Evolutionary conservation across 2,797 vertebrate species (phyloP).

Genomic region (Pseudochaenichthys georgianus): DNA sequence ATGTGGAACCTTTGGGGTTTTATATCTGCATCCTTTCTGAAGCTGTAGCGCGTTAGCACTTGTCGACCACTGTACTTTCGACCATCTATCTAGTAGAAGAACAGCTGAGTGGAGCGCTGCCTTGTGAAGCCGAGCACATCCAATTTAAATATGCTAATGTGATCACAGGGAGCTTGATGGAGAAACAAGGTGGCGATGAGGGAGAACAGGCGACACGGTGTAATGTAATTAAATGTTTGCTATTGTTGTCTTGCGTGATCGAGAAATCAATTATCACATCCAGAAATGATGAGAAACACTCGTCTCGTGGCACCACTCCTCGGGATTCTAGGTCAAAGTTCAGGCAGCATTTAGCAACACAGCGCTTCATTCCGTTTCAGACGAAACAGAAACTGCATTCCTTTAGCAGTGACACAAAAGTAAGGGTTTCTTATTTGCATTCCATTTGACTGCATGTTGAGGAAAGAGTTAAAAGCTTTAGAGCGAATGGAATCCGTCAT

Average conservation of each 20-base stretch:
- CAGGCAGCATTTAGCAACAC: too few relatives aligned
- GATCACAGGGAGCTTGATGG: conserved; percentile 65
- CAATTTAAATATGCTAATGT: conserved; percentile 96
- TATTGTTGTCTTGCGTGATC: conserved; percentile 53
- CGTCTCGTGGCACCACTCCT: conserved; percentile 10
- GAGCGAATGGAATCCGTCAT: too few relatives aligned
- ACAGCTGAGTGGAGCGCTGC: conserved; percentile 3
- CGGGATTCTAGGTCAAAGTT: background rate
- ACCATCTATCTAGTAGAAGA: background rate
- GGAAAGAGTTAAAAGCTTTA: too few relatives aligned
- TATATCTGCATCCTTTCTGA: too few relatives aligned
- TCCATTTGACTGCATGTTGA: too few relatives aligned
- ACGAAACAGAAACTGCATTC: too few relatives aligned
- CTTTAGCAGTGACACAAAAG: too few relatives aligned
- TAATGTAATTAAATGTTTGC: conserved; percentile 72
- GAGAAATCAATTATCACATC: conserved; percentile 61
- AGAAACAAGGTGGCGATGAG: conserved; percentile 80
- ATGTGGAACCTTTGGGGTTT: too few relatives aligned
- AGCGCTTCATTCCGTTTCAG: too few relatives aligned
- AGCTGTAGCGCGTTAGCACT: too few relatives aligned
- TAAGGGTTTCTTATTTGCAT: too few relatives aligned
- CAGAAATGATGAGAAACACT: conserved; percentile 24
- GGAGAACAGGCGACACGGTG: conserved; percentile 39
- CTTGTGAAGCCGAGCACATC: conserved; percentile 85
- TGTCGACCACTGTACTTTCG: too few relatives aligned